These are phyloP conservation scores for Taenaris catops DNA, from an alignment of 2,888 invertebrate genomes.

Conservation along the genomic window DNA sequence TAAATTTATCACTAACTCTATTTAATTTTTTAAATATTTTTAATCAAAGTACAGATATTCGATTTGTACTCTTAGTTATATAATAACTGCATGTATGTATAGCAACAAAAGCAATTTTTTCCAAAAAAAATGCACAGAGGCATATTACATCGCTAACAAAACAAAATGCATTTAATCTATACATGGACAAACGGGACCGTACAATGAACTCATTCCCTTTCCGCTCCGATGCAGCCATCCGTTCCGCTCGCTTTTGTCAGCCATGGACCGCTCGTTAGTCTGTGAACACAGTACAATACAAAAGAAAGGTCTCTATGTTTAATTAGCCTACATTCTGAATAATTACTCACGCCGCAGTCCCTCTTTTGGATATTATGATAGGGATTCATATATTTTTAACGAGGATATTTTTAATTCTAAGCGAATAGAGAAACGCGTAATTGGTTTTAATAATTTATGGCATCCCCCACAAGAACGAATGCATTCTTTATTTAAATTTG, in stretches of 20 bases:
- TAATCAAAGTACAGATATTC: too few species aligned
- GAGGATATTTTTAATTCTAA: too few species aligned
- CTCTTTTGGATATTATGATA: neutral
- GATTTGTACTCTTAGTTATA: too few species aligned
- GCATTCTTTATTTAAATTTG: too few species aligned
- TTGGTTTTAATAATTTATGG: too few species aligned
- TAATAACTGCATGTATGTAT: too few species aligned
- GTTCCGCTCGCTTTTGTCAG: conserved; percentile 30
- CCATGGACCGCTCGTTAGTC: conserved; percentile 23
- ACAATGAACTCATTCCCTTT: conserved; percentile 51
- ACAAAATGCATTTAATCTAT: conserved; percentile 7
- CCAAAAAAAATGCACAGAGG: neutral
- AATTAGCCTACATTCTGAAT: conserved; percentile 14
- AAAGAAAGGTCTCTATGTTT: conserved; percentile 7
- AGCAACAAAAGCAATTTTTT: too few species aligned
- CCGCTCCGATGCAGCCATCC: conserved; percentile 43
- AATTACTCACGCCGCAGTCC: neutral
- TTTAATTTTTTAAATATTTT: too few species aligned
- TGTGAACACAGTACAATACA: conserved; percentile 10
- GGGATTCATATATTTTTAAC: too few species aligned
- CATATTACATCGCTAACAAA: neutral
- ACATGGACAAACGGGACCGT: conserved; percentile 30
- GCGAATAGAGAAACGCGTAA: too few species aligned
- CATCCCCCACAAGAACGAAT: too few species aligned
- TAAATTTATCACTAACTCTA: too few species aligned